Evolutionary conservation across 1,140 invertebrate genomes (phyloP), one percentile per base, ranked within the genome.

Genomic region (Drosophila simulans): DNA sequence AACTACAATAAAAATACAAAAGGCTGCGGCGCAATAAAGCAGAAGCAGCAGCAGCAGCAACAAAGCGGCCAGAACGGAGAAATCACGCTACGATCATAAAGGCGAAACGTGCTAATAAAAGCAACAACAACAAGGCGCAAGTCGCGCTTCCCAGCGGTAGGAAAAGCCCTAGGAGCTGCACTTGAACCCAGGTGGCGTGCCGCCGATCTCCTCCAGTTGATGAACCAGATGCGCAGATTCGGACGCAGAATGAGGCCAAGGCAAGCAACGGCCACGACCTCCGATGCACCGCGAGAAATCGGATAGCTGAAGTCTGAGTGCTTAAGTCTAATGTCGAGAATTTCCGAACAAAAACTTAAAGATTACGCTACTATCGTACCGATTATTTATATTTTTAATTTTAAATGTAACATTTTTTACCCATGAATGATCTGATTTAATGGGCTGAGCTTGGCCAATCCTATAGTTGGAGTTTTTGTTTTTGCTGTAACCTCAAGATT

Each of bases 1-100:
- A 79, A 83, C 73, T 72, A 62, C 58, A 75, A 74, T 57, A 77
- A 66, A 86, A 88, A 80, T 65, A 75, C 63, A 77, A 76, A 73
- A 74, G 74, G 27, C 85, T 89, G 84, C 77, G 84, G 54, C 84
- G 84, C 80, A 88, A 66, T 90, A 71, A 77, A 65, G 73, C 27
- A 34, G 40, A 49, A 54, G 40, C 54, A 54, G 35, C 43, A 68
- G 43, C 31, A 63, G 35, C 43, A 73, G 39, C 77, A 71, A 56
- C 68, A 77, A 48, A 69, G 59, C 66, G 53, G 39, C n/a, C 54
- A 77, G 56, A 80, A 63, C 73, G 55, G 63, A 83, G 52, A 86
- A 86, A 88, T 88, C 83, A 88, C 84, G 83, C 84, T 80, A 79
- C 84, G 68, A 88, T 80, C 83, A 80, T 88, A 88, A 88, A 84